Evolutionary conservation across 2,888 invertebrate genomes (phyloP).

Genomic region (Tenthredo mesomela): DNA sequence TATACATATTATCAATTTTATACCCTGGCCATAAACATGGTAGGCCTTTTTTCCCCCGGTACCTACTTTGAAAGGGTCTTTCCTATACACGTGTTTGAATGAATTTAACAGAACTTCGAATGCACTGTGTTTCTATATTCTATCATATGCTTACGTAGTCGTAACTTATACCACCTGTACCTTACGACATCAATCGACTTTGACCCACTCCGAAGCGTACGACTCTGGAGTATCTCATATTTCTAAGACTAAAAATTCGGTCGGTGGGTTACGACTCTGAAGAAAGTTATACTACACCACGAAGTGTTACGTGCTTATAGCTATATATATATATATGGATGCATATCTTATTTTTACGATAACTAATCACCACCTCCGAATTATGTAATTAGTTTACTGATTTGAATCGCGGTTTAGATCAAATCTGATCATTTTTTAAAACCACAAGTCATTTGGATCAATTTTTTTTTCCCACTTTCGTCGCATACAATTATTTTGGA

Average conservation of each 20-base stretch:
- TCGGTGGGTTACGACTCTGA: not conserved
- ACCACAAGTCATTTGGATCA: not conserved
- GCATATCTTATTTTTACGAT: not conserved
- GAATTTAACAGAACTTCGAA: not conserved
- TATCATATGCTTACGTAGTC: not conserved
- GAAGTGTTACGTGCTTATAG: not conserved
- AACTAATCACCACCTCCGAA: not conserved
- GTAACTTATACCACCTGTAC: not conserved
- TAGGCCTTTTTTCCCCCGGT: not conserved
- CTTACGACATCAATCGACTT: slow-evolving; percentile 40
- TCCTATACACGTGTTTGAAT: not conserved
- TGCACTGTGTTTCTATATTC: not conserved
- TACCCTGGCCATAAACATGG: not conserved
- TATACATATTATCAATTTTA: not conserved
- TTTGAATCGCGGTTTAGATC: not conserved
- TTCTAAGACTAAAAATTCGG: not conserved
- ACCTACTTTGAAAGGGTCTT: no score
- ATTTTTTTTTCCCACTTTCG: not conserved
- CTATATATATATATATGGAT: not conserved
- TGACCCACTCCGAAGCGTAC: slow-evolving; percentile 22
- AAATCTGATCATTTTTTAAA: not conserved
- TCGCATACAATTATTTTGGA: not conserved
- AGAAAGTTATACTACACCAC: not conserved
- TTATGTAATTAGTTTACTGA: not conserved
- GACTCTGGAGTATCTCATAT: slow-evolving; percentile 3